Evolutionary conservation across 2,113 vertebrate species (phyloP).

Genomic region (Ellobius talpinus): DNA sequence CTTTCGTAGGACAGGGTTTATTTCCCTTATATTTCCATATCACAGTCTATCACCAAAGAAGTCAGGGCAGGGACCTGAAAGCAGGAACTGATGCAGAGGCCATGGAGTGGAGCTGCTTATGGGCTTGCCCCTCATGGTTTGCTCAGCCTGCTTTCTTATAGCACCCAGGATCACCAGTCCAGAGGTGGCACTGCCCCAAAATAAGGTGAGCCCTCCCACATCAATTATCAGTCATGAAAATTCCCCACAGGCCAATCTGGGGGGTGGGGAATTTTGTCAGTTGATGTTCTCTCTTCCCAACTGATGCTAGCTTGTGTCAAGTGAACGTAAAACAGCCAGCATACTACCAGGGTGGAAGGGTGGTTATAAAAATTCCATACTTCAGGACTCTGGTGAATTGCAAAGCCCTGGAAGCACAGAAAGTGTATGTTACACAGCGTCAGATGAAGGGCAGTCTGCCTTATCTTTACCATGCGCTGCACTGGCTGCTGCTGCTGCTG

Average conservation of each 20-base stretch:
- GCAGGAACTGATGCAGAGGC: neutral
- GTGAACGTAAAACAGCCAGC: neutral
- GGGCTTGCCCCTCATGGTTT: neutral
- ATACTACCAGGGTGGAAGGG: neutral
- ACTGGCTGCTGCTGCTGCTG: neutral
- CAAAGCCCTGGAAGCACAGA: neutral
- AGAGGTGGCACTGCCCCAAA: neutral
- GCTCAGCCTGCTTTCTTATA: neutral
- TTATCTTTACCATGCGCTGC: neutral
- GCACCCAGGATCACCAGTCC: neutral
- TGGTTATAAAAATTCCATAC: neutral
- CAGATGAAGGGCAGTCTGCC: neutral
- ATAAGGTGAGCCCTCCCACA: neutral
- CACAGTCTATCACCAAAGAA: neutral
- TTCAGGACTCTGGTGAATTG: neutral
- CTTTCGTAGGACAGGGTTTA: neutral
- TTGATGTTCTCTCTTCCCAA: neutral
- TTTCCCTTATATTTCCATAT: neutral
- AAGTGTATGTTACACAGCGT: neutral
- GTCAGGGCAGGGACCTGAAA: neutral
- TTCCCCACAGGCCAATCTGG: neutral
- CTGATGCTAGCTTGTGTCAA: neutral
- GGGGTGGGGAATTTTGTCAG: neutral
- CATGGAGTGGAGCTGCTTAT: neutral
- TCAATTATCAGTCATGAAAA: neutral